Conservation (phyloP, 2,888 invertebrate species). For the Chrysomela aeneicollis region DNA sequence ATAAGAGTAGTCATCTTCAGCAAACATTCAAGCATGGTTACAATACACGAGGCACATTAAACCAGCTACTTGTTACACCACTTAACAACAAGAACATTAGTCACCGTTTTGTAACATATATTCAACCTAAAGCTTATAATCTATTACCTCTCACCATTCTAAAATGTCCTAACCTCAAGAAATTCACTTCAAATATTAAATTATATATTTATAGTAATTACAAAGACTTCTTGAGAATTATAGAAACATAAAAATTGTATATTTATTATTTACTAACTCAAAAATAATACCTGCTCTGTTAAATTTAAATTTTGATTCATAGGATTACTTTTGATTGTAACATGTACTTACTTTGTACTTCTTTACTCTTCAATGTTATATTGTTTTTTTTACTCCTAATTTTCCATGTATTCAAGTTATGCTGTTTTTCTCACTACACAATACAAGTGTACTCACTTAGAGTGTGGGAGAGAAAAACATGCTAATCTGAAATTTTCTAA, state of each 20-base stretch:
- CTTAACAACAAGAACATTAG: background rate
- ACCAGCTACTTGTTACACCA: background rate
- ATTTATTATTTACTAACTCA: background rate
- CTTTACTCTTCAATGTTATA: too few species aligned
- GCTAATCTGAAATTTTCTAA: too few species aligned
- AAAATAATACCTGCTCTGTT: background rate
- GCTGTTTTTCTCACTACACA: too few species aligned
- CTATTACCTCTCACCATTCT: background rate
- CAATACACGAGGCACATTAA: background rate
- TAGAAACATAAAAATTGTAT: background rate
- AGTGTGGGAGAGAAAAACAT: too few species aligned
- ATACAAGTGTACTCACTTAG: too few species aligned
- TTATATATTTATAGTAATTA: background rate
- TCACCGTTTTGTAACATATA: conserved; percentile 6
- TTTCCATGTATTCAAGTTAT: too few species aligned
- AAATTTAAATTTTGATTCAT: background rate
- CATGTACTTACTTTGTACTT: too few species aligned
- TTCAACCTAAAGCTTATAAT: conserved; percentile 1
- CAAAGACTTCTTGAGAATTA: conserved; percentile 8
- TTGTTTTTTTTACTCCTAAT: too few species aligned
- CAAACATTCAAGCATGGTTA: background rate
- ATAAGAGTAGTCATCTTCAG: background rate
- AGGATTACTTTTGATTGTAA: background rate
- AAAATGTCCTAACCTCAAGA: background rate
- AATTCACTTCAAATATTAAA: conserved; percentile 1